Conservation (phyloP, 2,888 invertebrate species). For the Steinernema hermaphroditum region DNA sequence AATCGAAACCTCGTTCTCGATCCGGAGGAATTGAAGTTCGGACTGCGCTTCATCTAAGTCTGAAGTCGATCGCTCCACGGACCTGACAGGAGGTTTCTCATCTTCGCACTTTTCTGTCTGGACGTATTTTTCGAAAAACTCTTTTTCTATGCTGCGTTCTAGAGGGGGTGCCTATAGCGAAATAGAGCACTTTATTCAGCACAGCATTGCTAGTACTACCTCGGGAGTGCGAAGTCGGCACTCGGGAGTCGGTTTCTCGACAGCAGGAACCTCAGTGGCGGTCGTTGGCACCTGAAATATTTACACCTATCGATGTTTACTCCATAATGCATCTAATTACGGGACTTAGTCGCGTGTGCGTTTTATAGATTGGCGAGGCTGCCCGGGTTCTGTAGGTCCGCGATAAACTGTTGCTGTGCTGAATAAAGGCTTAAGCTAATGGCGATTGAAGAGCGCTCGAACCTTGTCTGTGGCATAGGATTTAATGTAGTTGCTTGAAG, state of each 20-base stretch:
- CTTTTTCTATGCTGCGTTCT: too few species aligned
- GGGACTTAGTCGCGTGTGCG: not conserved
- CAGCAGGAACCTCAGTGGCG: not conserved
- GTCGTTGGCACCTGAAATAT: not conserved
- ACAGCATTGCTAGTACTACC: not conserved
- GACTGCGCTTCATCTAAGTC: too few species aligned
- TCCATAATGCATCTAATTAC: too few species aligned
- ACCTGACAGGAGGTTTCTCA: not conserved
- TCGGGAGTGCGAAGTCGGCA: not conserved
- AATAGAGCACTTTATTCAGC: not conserved
- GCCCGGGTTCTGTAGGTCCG: not conserved
- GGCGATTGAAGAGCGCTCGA: too few species aligned
- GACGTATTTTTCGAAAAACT: not conserved
- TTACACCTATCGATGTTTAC: not conserved
- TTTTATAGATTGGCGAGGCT: constrained; percentile 2
- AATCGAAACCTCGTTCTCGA: constrained; percentile 19
- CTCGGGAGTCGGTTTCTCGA: not conserved
- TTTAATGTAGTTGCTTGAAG: not conserved
- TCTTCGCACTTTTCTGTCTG: not conserved
- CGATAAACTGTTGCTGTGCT: not conserved
- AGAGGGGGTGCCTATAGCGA: too few species aligned
- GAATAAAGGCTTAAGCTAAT: too few species aligned
- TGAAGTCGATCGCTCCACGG: not conserved
- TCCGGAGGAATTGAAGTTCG: not conserved
- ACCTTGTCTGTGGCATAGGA: not conserved